A percentile compares a stretch with the other conserved stretches of the same genome.
phyloP scores from a whole-genome alignment of 1,140 invertebrate species.

The Macrobrachium rosenbergii region DNA sequence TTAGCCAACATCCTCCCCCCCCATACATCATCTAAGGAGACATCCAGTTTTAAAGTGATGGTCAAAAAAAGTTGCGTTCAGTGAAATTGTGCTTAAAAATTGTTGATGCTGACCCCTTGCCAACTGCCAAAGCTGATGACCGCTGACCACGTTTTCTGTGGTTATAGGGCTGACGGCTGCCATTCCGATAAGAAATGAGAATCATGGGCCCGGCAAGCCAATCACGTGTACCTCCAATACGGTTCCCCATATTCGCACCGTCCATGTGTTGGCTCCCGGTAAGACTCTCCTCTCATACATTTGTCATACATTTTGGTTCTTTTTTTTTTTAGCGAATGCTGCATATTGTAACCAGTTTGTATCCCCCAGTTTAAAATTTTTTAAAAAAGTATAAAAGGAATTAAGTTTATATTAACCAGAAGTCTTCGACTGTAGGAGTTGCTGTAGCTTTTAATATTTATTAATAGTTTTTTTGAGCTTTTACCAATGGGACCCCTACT shows the following conservation, averaged over 20 bases:
- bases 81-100: no score
- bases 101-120: background rate
- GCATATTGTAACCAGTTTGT: background rate
- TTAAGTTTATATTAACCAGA: no score
- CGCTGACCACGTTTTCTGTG: conserved; percentile 24
- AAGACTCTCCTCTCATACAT: conserved; percentile 31
- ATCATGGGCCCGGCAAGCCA: conserved; percentile 37
- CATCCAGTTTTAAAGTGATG: no score
- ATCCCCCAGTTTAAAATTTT: background rate
- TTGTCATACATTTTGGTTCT: background rate
- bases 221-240: conserved; percentile 33
- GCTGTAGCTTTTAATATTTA: no score
- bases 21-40: no score
- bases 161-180: conserved; percentile 60
- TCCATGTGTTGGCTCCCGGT: conserved; percentile 58
- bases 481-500: no score
- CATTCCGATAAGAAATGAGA: conserved; percentile 58
- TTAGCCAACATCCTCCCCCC: no score
- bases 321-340: conserved; percentile 38
- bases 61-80: background rate
- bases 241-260: conserved; percentile 52
- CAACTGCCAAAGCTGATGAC: conserved; percentile 2
- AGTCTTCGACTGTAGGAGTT: no score
- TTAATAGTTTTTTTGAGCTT: no score
- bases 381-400: no score